Percentiles rank a stretch among this genome's conserved stretches.
Evolutionary conservation across 2,113 vertebrate species (phyloP).

Genomic region (Rhea pennata): DNA sequence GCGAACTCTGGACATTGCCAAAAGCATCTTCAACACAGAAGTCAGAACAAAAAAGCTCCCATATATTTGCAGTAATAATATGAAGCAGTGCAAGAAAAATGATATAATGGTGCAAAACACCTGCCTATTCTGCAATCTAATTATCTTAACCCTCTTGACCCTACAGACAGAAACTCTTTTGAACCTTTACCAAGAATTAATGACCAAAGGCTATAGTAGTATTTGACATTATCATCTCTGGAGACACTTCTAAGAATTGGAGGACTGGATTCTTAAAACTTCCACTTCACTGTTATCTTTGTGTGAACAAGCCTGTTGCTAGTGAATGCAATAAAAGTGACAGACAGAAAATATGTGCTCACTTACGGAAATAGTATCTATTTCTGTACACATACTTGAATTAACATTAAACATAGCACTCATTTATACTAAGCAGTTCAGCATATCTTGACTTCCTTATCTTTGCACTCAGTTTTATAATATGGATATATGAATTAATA

Average conservation of each 20-base stretch:
- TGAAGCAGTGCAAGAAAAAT: neutral
- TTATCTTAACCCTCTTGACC: neutral
- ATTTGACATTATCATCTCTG: neutral
- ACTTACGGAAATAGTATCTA: slow-evolving; percentile 19
- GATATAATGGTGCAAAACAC: fast-evolving
- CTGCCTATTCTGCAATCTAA: neutral
- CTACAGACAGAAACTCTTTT: slow-evolving; percentile 1
- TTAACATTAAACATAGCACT: neutral
- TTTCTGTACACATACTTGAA: slow-evolving; percentile 15
- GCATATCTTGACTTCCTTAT: neutral
- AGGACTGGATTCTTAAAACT: neutral
- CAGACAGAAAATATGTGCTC: neutral
- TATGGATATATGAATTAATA: neutral
- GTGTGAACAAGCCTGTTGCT: neutral
- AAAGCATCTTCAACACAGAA: neutral
- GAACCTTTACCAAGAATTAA: neutral
- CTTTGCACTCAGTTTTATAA: neutral
- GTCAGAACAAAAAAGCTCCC: fast-evolving
- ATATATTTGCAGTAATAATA: neutral
- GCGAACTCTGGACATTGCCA: neutral
- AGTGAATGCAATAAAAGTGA: neutral
- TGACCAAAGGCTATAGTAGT: neutral
- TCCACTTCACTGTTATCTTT: neutral
- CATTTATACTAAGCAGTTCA: fast-evolving
- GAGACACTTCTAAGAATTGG: neutral